These are phyloP conservation scores for Rhabdophis nuchalis DNA, from an alignment of 2,797 vertebrate genomes.

Conservation along the genomic window DNA sequence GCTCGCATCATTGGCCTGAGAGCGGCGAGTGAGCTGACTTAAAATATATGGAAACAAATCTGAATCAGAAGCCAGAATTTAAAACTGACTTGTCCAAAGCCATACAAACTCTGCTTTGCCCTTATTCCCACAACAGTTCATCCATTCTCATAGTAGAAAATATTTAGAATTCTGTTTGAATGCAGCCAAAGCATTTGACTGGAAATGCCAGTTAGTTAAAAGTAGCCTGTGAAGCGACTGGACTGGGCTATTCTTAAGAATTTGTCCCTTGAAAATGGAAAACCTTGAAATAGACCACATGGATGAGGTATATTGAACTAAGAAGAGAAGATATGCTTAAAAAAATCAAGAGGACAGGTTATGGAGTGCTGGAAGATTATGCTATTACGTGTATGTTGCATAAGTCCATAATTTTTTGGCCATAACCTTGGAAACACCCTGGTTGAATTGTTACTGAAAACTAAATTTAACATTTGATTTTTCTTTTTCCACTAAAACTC, in stretches of 20 bases:
- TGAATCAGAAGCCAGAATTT: background rate
- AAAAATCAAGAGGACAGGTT: background rate
- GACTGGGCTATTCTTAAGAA: background rate
- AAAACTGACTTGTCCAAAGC: background rate
- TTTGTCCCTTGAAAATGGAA: background rate
- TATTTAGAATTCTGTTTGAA: background rate
- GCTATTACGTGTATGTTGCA: background rate
- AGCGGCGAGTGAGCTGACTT: too few relatives aligned
- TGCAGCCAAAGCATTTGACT: background rate
- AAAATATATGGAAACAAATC: background rate
- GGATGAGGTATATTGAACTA: background rate
- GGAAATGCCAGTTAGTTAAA: background rate
- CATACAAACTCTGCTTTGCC: background rate
- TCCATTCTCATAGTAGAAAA: background rate
- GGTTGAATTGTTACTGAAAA: background rate
- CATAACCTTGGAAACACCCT: background rate
- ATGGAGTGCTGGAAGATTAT: background rate
- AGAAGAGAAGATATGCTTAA: background rate
- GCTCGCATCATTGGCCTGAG: too few relatives aligned
- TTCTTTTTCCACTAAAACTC: background rate
- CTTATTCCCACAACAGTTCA: background rate
- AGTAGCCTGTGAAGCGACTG: background rate
- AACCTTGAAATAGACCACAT: background rate
- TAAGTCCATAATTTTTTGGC: background rate
- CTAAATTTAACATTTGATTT: constrained; percentile 2